Percentiles rank a stretch among this genome's conserved stretches.
These are phyloP conservation scores for Psophia crepitans DNA, from an alignment of 2,113 vertebrate genomes.

Conservation along the genomic window DNA sequence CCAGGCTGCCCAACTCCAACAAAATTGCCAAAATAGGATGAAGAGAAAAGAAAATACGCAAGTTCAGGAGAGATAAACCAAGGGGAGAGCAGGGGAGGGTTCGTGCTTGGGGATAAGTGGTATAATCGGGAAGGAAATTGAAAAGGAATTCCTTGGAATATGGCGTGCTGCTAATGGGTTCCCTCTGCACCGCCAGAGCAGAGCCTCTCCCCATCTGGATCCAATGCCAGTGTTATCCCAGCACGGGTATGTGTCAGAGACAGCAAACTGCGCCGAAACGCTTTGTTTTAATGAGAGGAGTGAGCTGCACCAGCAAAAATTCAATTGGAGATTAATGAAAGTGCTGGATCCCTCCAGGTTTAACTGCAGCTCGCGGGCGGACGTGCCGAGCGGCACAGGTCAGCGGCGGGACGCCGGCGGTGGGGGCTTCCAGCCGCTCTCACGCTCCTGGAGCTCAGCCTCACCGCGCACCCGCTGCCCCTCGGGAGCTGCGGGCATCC, in stretches of 20 bases:
- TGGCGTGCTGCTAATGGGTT: not conserved
- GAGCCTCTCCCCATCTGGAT: conserved; percentile 13
- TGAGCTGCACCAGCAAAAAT: not conserved
- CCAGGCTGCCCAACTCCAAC: not conserved
- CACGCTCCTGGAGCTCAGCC: too few relatives aligned
- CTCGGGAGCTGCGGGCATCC: not conserved
- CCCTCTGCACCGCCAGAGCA: not conserved
- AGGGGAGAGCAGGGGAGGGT: not conserved
- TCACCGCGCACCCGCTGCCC: accelerated
- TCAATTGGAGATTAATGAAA: not conserved
- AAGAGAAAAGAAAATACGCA: not conserved
- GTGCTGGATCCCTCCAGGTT: not conserved
- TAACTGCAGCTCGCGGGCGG: not conserved
- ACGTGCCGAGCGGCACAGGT: not conserved
- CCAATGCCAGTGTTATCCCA: not conserved
- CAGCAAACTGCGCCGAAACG: not conserved
- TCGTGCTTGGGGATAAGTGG: not conserved
- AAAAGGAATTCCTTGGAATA: conserved; percentile 9
- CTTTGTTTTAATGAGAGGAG: not conserved
- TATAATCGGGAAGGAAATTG: not conserved
- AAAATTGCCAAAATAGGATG: not conserved
- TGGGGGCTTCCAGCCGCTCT: not conserved
- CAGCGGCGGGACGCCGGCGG: not conserved
- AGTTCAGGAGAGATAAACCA: not conserved
- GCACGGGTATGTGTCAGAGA: not conserved